A percentile compares a stretch with the other conserved stretches of the same genome.
Conservation (phyloP, 2,888 invertebrate genomes). For the Isotomurus palustris region DNA sequence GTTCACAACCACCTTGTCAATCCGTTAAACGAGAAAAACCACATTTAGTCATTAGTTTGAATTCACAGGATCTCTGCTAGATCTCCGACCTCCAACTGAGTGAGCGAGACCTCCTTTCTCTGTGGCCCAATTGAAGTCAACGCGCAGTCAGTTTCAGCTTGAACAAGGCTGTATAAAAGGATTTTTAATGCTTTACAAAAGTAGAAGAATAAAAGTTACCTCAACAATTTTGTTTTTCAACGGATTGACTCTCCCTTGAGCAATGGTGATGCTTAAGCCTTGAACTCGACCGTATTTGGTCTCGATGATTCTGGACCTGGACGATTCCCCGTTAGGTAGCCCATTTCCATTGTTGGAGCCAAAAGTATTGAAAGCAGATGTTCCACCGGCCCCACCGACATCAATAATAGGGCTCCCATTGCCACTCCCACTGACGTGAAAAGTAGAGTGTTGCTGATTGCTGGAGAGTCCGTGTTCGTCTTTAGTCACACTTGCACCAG, state of each 20-base stretch:
- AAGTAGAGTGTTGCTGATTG: neutral
- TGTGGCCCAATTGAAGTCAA: too few relatives aligned
- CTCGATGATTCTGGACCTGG: constrained; percentile 74
- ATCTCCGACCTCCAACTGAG: too few relatives aligned
- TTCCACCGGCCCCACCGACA: neutral
- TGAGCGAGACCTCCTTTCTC: too few relatives aligned
- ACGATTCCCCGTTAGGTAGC: neutral
- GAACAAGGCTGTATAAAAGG: too few relatives aligned
- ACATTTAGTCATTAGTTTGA: too few relatives aligned
- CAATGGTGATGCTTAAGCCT: constrained; percentile 41
- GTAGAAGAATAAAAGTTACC: too few relatives aligned
- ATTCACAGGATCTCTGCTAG: too few relatives aligned
- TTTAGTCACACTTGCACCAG: neutral
- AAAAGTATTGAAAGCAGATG: neutral
- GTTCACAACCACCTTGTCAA: too few relatives aligned
- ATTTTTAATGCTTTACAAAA: too few relatives aligned
- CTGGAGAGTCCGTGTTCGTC: constrained; percentile 2
- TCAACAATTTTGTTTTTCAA: constrained; percentile 45
- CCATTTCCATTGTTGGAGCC: neutral
- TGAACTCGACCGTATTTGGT: constrained; percentile 61
- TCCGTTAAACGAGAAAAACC: too few relatives aligned
- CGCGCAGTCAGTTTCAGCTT: too few relatives aligned
- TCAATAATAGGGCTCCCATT: neutral
- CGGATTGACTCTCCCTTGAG: constrained; percentile 35
- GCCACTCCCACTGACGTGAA: neutral